phyloP scores from a whole-genome alignment of 2,888 invertebrate genomes.

The Pandemis heparana region DNA sequence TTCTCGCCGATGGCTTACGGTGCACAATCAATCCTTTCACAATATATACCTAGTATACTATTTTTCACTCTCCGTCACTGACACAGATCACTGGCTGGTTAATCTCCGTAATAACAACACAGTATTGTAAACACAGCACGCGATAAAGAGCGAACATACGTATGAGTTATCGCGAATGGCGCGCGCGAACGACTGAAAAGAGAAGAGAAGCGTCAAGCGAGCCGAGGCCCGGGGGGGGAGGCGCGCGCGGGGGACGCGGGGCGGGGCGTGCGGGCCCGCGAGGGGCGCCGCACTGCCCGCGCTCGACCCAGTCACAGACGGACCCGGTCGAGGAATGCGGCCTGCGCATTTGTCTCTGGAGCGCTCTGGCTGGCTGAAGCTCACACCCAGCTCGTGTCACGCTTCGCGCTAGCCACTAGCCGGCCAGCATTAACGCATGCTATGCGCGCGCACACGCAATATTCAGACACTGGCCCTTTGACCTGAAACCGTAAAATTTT shows the following conservation, averaged over 20 bases:
- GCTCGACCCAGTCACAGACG: constrained; percentile 35
- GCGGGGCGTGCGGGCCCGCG: constrained; percentile 57
- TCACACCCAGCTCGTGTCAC: not conserved
- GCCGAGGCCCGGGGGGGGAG: constrained; percentile 46
- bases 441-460: no score
- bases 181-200: constrained; percentile 78
- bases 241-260: constrained; percentile 45
- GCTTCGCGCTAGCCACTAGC: no score
- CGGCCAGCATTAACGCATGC: no score
- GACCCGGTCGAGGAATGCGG: constrained; percentile 81
- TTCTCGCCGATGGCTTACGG: constrained; percentile 65
- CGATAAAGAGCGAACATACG: constrained; percentile 62
- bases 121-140: constrained; percentile 80
- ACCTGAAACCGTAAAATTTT: no score
- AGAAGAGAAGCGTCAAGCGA: constrained; percentile 34
- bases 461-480: no score
- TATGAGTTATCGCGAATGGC: constrained; percentile 66
- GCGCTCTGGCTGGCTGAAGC: constrained; percentile 8
- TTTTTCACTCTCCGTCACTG: constrained; percentile 64
- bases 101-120: constrained; percentile 72
- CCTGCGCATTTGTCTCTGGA: constrained; percentile 66
- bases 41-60: constrained; percentile 48
- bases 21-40: constrained; percentile 53
- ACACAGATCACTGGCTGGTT: constrained; percentile 67
- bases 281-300: constrained; percentile 33